These are phyloP conservation scores for Abscondita cerata DNA, from an alignment of 2,888 invertebrate genomes.

Conservation along the genomic window DNA sequence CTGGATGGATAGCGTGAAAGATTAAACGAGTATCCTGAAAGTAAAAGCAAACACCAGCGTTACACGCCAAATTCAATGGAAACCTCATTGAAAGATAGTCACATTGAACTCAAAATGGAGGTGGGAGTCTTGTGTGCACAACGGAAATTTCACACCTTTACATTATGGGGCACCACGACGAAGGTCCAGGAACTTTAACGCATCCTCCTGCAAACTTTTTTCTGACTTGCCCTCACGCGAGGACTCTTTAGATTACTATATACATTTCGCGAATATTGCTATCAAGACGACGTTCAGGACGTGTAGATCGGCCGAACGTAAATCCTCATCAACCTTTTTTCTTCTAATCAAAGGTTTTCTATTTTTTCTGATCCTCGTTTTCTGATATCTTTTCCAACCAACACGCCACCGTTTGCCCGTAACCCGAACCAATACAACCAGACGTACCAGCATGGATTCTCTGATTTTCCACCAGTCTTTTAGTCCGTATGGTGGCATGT, in stretches of 20 bases:
- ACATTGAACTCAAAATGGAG: constrained; percentile 65
- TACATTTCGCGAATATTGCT: constrained; percentile 67
- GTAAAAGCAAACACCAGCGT: constrained; percentile 3
- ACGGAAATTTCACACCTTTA: constrained; percentile 71
- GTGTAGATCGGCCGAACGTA: constrained; percentile 38
- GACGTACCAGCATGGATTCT: constrained; percentile 51
- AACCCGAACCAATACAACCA: constrained; percentile 53
- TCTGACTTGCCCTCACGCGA: constrained; percentile 60
- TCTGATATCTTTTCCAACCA: constrained; percentile 50
- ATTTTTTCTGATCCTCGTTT: constrained; percentile 55
- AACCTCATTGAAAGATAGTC: constrained; percentile 63
- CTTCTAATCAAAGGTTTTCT: constrained; percentile 51
- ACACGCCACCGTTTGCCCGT: constrained; percentile 43
- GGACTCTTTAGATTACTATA: constrained; percentile 68
- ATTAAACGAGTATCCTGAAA: constrained; percentile 46
- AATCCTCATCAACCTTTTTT: constrained; percentile 49
- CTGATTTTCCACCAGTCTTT: constrained; percentile 59
- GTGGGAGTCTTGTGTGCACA: constrained; percentile 70
- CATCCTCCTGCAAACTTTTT: constrained; percentile 50
- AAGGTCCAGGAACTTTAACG: constrained; percentile 51
- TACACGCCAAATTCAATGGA: constrained; percentile 52
- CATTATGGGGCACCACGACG: constrained; percentile 68
- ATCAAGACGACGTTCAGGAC: constrained; percentile 62
- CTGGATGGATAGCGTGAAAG: constrained; percentile 62
- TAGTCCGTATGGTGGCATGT: constrained; percentile 60